Percentiles rank a stretch among this genome's conserved stretches.
Conservation (phyloP, 2,113 vertebrate species). For the Motacilla alba region DNA sequence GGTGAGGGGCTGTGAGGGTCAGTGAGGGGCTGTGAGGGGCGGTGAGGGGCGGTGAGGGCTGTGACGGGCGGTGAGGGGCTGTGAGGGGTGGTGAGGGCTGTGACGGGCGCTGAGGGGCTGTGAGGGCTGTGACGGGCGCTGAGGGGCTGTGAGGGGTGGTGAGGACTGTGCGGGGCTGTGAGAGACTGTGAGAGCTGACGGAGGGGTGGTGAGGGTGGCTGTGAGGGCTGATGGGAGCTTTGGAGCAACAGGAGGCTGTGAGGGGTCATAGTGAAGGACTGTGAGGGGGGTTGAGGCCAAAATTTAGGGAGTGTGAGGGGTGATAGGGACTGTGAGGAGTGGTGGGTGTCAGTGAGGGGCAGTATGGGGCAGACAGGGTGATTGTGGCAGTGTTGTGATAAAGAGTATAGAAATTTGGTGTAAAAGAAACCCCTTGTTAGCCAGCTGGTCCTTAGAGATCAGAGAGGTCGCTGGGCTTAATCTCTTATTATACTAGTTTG, state of each 20-base stretch:
- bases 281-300: background rate
- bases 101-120: too few relatives aligned
- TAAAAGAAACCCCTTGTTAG: background rate
- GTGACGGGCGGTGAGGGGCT: background rate
- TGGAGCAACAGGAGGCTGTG: background rate
- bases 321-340: background rate
- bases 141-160: background rate
- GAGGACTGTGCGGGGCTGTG: too few relatives aligned
- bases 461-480: background rate
- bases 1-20: too few relatives aligned
- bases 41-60: too few relatives aligned
- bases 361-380: background rate
- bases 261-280: background rate
- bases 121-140: background rate
- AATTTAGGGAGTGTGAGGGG: background rate
- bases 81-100: rapidly evolving
- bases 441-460: background rate
- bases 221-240: too few relatives aligned
- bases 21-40: too few relatives aligned
- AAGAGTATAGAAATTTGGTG: background rate
- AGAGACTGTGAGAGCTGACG: too few relatives aligned
- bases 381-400: background rate
- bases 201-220: background rate
- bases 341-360: background rate
- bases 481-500: background rate